Evolutionary conservation across 2,113 vertebrate species (phyloP).

Genomic region (Atrichornis clamosus): DNA sequence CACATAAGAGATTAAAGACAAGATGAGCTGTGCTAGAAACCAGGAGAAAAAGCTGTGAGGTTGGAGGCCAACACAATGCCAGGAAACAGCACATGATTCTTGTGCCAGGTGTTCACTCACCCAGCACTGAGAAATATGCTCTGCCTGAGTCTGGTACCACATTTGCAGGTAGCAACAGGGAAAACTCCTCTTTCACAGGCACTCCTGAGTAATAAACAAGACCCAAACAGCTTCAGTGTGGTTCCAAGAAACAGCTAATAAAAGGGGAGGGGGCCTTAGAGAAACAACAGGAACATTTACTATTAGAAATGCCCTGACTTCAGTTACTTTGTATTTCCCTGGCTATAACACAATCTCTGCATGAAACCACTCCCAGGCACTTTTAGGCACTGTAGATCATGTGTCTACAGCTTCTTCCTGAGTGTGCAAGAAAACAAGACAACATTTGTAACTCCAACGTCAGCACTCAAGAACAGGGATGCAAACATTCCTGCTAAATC

Average conservation of each 20-base stretch:
- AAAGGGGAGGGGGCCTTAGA: background rate
- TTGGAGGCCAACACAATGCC: background rate
- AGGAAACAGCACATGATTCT: background rate
- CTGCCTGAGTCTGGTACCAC: conserved; percentile 67
- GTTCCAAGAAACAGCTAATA: background rate
- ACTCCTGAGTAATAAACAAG: conserved; percentile 43
- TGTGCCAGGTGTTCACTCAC: conserved; percentile 52
- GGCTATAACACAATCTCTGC: background rate
- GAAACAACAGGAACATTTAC: background rate
- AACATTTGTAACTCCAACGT: background rate
- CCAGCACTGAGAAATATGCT: conserved; percentile 69
- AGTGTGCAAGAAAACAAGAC: background rate
- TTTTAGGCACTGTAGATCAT: background rate
- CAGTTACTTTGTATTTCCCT: background rate
- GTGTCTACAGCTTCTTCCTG: background rate
- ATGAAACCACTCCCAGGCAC: background rate
- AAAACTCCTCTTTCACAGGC: conserved; percentile 2
- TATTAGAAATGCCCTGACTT: background rate
- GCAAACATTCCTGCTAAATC: background rate
- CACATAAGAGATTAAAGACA: background rate
- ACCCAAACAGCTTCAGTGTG: background rate
- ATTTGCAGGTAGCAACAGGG: conserved; percentile 57
- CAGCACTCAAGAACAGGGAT: background rate
- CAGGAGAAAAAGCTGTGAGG: background rate
- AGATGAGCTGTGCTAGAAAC: background rate